A percentile compares a stretch with the other conserved stretches of the same genome.
Evolutionary conservation across 2,797 vertebrate genomes (phyloP).

Genomic region (Pogoniulus pusillus): DNA sequence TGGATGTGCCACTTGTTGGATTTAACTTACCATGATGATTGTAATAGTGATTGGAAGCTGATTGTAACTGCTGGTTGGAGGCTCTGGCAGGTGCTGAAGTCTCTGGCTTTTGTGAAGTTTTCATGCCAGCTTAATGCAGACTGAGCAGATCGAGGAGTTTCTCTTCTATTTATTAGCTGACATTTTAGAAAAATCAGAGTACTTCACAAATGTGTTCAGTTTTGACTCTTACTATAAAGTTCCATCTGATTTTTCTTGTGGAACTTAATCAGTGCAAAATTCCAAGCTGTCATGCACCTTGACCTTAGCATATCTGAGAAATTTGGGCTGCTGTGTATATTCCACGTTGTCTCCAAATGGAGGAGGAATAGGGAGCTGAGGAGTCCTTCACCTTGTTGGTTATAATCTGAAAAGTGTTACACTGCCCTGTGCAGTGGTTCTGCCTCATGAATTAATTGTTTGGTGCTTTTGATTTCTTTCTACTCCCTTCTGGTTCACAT

Average conservation of each 20-base stretch:
- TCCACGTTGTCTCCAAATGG: background rate
- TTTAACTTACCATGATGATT: background rate
- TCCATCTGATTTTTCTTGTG: background rate
- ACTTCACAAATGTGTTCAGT: background rate
- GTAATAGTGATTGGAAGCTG: background rate
- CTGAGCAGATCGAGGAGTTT: background rate
- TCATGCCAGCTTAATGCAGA: background rate
- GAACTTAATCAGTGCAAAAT: background rate
- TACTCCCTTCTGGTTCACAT: background rate
- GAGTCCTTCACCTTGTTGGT: background rate
- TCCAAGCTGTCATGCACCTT: background rate
- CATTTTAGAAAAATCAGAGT: background rate
- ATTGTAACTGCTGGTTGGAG: background rate
- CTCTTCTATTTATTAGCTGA: background rate
- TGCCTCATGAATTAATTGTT: background rate
- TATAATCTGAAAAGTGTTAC: background rate
- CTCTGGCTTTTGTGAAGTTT: fast-evolving
- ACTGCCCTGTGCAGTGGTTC: background rate
- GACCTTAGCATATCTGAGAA: background rate
- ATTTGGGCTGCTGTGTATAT: background rate
- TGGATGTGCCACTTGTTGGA: background rate
- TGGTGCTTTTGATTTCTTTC: background rate
- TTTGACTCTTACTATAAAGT: background rate
- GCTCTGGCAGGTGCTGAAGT: background rate
- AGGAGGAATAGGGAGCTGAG: background rate